These are phyloP conservation scores for Halcyon senegalensis DNA, from an alignment of 2,113 vertebrate genomes.

Conservation along the genomic window DNA sequence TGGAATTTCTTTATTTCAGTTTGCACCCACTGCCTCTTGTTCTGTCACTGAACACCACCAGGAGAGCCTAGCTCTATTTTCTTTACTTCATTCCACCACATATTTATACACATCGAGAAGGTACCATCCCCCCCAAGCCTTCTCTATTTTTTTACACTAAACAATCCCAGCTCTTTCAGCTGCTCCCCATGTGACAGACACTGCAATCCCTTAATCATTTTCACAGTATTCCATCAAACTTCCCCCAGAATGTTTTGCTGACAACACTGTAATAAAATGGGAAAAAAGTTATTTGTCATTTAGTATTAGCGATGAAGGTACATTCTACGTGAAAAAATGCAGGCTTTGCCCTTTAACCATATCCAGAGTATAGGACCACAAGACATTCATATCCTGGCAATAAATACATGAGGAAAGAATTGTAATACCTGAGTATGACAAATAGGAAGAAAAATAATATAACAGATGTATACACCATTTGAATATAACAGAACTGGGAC, in stretches of 20 bases:
- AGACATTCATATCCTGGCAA: not conserved
- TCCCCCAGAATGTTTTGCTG: not conserved
- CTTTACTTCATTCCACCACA: not conserved
- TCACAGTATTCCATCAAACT: not conserved
- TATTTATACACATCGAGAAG: not conserved
- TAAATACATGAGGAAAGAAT: not conserved
- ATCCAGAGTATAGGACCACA: not conserved
- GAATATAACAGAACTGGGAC: not conserved
- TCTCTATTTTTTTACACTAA: not conserved
- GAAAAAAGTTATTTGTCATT: not conserved
- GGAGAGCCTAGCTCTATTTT: not conserved
- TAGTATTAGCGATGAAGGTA: not conserved
- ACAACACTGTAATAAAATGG: not conserved
- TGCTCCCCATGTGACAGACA: not conserved
- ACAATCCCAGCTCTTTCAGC: not conserved
- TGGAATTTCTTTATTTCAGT: not conserved
- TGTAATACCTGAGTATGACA: not conserved
- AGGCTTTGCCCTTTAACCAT: not conserved
- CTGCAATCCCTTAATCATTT: not conserved
- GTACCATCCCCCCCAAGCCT: too few relatives aligned
- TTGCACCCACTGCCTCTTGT: not conserved
- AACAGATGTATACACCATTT: not conserved
- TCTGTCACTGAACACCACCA: not conserved
- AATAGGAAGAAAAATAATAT: not conserved
- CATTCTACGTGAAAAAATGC: not conserved